Base-by-base conservation (phyloP, 2,797 vertebrate genomes). In the Rhabdophis nuchalis region DNA sequence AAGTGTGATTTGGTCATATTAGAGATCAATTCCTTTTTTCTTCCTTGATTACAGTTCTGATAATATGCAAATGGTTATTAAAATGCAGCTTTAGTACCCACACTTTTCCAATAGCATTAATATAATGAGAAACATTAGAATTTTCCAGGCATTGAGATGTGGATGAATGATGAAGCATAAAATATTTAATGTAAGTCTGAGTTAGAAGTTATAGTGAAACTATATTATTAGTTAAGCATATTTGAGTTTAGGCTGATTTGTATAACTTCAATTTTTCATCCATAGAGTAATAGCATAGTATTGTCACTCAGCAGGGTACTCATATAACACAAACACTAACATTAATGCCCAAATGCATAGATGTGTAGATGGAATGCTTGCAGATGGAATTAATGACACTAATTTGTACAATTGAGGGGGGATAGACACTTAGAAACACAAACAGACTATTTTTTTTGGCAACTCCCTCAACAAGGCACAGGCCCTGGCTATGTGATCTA, bases 1-100 rank as follows among this genome's bases (percentile, higher is more conserved):
- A 91, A 90, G 4, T 93, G 77, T 52, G 87, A 94, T 90, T 64
- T n/a, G 88, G 16, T 86, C 95, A 95, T 93, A 91, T 86, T 91
- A 86, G 32, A 93, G 85, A 95, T 96, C 23, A 92, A 89, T 92
- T 95, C 93, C 92, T 95, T 96, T 95, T 95, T 41, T 77, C 11
- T 89, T 92, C 91, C 46, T 77, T 36, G 29, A 89, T 96, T 92
- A 54, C 23, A 92, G 4, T 88, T 94, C 29, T 77, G 95, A 68
- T 54, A 93, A 90, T 85, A 92, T 86, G 14, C 14, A 95, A 58
- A 90, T 1, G 2, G 54, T 91, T 93, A 95, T 93, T 92, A 94
- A 97, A 97, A 89, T 91, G 1, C 5, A 0, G 68, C 82, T 85
- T 92, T 95, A 4, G 92, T 93, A 96, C 95, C 64, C 93, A 86